phyloP scores from a whole-genome alignment of 2,888 invertebrate species.

The Apamea crenata region DNA sequence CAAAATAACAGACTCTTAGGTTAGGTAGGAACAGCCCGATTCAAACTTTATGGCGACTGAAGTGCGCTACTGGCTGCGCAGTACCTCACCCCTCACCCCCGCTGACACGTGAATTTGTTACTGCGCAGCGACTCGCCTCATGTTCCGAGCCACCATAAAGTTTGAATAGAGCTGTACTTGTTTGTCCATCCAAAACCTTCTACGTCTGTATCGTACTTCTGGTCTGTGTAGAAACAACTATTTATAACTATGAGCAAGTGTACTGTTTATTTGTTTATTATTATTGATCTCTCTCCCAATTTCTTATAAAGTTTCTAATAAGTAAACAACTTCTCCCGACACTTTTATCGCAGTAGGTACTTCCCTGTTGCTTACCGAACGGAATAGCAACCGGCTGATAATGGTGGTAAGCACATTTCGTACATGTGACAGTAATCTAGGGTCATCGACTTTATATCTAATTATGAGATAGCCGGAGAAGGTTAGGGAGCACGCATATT shows the following conservation, averaged over 20 bases:
- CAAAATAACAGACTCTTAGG: background rate
- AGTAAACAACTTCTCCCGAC: slow-evolving; percentile 25
- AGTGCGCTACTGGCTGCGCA: too few relatives aligned
- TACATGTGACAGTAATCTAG: slow-evolving; percentile 54
- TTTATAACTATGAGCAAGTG: background rate
- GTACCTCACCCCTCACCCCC: too few relatives aligned
- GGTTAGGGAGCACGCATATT: slow-evolving; percentile 38
- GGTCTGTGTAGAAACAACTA: background rate
- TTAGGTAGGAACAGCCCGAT: too few relatives aligned
- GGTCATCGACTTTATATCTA: slow-evolving; percentile 62
- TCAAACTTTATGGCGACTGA: too few relatives aligned
- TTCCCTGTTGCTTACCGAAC: slow-evolving; percentile 36
- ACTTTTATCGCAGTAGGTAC: slow-evolving; percentile 52
- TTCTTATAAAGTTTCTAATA: too few relatives aligned
- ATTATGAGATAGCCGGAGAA: slow-evolving; percentile 36
- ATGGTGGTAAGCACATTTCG: slow-evolving; percentile 52
- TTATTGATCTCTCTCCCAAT: slow-evolving; percentile 19
- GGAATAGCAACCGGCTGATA: slow-evolving; percentile 49
- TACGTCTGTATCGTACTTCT: too few relatives aligned
- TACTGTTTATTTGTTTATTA: slow-evolving; percentile 33
- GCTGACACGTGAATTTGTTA: too few relatives aligned
- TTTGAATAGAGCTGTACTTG: too few relatives aligned
- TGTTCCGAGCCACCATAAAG: too few relatives aligned
- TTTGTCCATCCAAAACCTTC: background rate
- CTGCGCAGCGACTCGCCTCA: too few relatives aligned